These are phyloP conservation scores for Parnassius smintheus DNA, from an alignment of 2,888 invertebrate species.

Conservation along the genomic window DNA sequence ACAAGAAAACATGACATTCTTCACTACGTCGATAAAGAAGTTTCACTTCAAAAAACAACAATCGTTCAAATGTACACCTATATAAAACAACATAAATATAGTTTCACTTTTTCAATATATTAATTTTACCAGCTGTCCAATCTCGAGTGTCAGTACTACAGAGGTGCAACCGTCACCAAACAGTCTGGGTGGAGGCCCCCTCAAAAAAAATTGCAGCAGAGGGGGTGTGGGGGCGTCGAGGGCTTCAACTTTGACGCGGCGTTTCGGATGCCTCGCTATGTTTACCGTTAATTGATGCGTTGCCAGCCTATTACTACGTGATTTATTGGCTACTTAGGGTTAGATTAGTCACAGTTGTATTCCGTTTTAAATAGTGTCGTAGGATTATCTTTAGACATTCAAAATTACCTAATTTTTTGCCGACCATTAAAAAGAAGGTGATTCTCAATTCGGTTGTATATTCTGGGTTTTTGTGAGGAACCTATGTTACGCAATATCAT, in stretches of 20 bases:
- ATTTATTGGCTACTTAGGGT: constrained; percentile 39
- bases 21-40: no score
- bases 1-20: no score
- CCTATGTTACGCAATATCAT: no score
- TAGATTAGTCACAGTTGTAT: background rate
- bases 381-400: no score
- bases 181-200: constrained; percentile 62
- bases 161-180: constrained; percentile 76
- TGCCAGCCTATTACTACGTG: constrained; percentile 52
- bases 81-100: background rate
- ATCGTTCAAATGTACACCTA: background rate
- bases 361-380: background rate
- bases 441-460: no score
- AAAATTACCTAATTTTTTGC: no score
- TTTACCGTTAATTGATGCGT: constrained; percentile 67
- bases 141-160: constrained; percentile 35
- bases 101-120: background rate
- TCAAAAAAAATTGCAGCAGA: constrained; percentile 70
- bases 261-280: constrained; percentile 49
- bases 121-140: constrained; percentile 37
- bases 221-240: constrained; percentile 35
- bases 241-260: constrained; percentile 70
- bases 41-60: no score
- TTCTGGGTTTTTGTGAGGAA: no score
- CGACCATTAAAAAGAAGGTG: no score